phyloP scores from a whole-genome alignment of 2,888 invertebrate species.

The Diabrotica balteata region DNA sequence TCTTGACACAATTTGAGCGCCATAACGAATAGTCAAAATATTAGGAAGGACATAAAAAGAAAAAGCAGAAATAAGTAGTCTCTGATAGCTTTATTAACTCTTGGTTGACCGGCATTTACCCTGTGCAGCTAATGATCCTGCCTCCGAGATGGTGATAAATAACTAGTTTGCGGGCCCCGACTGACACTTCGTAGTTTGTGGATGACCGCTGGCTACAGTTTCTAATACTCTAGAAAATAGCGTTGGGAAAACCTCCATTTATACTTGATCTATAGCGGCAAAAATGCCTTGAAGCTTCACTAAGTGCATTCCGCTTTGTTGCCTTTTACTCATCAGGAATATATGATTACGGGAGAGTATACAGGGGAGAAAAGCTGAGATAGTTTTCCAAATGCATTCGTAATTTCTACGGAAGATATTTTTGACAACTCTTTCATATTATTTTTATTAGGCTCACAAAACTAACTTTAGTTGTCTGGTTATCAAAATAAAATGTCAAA shows the following conservation, averaged over 20 bases:
- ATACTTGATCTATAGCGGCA: slow-evolving; percentile 36
- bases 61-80: slow-evolving; percentile 45
- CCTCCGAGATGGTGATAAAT: slow-evolving; percentile 55
- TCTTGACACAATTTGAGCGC: no score
- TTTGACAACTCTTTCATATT: no score
- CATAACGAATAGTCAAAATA: no score
- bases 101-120: slow-evolving; percentile 48
- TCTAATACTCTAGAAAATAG: slow-evolving; percentile 38
- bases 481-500: no score
- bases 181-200: slow-evolving; percentile 51
- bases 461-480: no score
- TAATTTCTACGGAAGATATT: no score
- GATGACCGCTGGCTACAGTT: slow-evolving; percentile 48
- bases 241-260: slow-evolving; percentile 37
- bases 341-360: slow-evolving; percentile 1
- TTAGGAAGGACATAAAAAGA: neutral
- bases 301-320: slow-evolving; percentile 26
- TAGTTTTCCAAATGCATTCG: no score
- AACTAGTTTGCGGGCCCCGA: slow-evolving; percentile 48
- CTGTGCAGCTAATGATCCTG: slow-evolving; percentile 50
- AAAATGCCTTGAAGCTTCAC: slow-evolving; percentile 29
- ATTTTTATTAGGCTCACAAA: no score
- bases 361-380: neutral
- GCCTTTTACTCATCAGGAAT: slow-evolving; percentile 7
- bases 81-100: slow-evolving; percentile 56